Evolutionary conservation across 2,113 vertebrate species (phyloP).

Genomic region (Chiloscyllium plagiosum): DNA sequence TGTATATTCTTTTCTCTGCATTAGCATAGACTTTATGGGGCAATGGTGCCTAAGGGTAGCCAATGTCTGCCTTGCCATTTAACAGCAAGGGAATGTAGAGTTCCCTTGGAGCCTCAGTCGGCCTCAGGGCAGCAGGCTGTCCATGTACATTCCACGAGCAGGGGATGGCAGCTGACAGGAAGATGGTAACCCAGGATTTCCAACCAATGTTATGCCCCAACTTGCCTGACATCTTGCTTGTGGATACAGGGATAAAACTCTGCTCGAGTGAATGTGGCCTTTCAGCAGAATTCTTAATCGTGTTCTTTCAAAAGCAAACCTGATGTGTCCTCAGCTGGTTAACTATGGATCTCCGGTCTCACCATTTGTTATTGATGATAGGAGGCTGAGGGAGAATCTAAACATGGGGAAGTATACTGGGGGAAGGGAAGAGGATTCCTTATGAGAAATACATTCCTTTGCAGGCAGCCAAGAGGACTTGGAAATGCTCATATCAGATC

Average conservation of each 20-base stretch:
- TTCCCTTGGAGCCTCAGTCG: too few relatives aligned
- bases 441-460: neutral
- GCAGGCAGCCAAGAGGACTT: neutral
- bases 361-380: neutral
- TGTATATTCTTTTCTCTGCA: neutral
- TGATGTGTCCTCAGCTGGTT: neutral
- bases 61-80: too few relatives aligned
- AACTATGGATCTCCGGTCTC: neutral
- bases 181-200: too few relatives aligned
- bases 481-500: neutral
- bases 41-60: too few relatives aligned
- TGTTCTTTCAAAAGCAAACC: neutral
- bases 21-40: neutral
- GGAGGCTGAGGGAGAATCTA: neutral
- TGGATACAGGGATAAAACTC: too few relatives aligned
- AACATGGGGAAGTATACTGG: neutral
- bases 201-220: too few relatives aligned
- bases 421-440: neutral
- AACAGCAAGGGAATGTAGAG: too few relatives aligned
- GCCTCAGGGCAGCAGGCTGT: too few relatives aligned
- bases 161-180: too few relatives aligned
- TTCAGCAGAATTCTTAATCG: neutral
- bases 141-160: too few relatives aligned
- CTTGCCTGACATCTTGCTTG: too few relatives aligned
- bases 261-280: too few relatives aligned